Percentiles rank a stretch among this genome's conserved stretches.
Evolutionary conservation across 2,797 vertebrate species (phyloP).

Genomic region (Petrocephalus sullivani): DNA sequence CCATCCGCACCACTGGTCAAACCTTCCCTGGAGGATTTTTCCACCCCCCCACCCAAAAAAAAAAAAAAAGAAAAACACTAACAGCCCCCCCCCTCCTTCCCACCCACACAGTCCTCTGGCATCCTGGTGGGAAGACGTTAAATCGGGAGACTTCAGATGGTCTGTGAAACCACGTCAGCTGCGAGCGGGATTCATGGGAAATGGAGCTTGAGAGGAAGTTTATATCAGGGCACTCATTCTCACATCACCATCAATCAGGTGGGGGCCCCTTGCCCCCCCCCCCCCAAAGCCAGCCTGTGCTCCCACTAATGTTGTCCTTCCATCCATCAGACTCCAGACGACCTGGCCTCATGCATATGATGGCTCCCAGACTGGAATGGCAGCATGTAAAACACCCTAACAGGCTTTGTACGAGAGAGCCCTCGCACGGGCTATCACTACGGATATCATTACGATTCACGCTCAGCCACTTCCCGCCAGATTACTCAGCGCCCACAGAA

Average conservation of each 20-base stretch:
- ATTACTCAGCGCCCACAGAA: neutral
- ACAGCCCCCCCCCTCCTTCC: neutral
- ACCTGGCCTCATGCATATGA: neutral
- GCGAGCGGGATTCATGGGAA: neutral
- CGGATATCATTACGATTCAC: neutral
- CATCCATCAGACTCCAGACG: neutral
- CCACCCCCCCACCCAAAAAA: neutral
- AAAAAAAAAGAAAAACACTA: neutral
- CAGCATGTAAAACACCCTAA: neutral
- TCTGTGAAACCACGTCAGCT: neutral
- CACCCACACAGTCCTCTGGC: neutral
- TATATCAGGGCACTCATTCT: neutral
- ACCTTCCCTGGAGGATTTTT: neutral
- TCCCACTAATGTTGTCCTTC: neutral
- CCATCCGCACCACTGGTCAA: neutral
- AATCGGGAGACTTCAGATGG: neutral
- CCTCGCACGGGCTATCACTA: neutral
- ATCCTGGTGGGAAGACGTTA: slow-evolving; percentile 10
- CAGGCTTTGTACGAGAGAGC: neutral
- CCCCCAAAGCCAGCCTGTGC: neutral
- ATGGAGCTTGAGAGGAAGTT: neutral
- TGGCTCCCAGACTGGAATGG: neutral
- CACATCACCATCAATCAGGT: neutral
- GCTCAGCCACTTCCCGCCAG: neutral
- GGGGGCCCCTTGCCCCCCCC: neutral